Percentiles rank a stretch among this genome's conserved stretches.
phyloP scores from a whole-genome alignment of 1,140 invertebrate genomes.

The Subanguina moxae region DNA sequence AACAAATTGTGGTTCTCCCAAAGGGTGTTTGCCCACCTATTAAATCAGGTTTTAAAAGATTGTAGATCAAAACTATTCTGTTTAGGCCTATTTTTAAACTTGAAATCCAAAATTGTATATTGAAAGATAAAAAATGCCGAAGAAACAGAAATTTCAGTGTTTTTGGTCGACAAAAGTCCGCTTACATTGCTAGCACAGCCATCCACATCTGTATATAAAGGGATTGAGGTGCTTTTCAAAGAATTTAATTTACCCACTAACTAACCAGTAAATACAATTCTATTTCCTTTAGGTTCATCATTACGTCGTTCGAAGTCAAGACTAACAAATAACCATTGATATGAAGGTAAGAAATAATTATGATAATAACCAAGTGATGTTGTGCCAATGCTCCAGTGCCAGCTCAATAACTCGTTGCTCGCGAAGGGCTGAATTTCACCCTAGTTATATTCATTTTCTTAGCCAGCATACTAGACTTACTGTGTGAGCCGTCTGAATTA shows the following conservation, averaged over 20 bases:
- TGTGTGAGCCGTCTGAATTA: constrained; percentile 52
- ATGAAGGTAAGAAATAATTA: background rate
- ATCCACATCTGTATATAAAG: constrained; percentile 51
- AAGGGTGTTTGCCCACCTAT: constrained; percentile 45
- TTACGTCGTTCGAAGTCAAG: constrained; percentile 55
- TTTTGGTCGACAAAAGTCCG: constrained; percentile 14
- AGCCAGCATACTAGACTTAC: constrained; percentile 33
- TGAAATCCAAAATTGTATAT: too few species aligned
- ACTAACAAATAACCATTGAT: background rate
- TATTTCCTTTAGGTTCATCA: constrained; percentile 52
- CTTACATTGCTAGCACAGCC: constrained; percentile 54
- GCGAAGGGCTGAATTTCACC: constrained; percentile 40
- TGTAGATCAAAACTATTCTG: too few species aligned
- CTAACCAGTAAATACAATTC: constrained; percentile 49
- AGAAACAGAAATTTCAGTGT: too few species aligned
- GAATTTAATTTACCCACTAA: too few species aligned
- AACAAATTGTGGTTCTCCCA: constrained; percentile 59
- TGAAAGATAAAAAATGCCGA: too few species aligned
- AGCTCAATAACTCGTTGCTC: constrained; percentile 58
- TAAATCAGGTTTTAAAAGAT: too few species aligned
- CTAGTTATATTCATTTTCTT: too few species aligned
- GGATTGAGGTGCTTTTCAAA: too few species aligned
- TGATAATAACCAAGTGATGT: constrained; percentile 48
- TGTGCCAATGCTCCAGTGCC: constrained; percentile 59
- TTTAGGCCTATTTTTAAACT: too few species aligned